Evolutionary conservation across 2,113 vertebrate species (phyloP).

Genomic region (Petrocephalus microphthalmus): DNA sequence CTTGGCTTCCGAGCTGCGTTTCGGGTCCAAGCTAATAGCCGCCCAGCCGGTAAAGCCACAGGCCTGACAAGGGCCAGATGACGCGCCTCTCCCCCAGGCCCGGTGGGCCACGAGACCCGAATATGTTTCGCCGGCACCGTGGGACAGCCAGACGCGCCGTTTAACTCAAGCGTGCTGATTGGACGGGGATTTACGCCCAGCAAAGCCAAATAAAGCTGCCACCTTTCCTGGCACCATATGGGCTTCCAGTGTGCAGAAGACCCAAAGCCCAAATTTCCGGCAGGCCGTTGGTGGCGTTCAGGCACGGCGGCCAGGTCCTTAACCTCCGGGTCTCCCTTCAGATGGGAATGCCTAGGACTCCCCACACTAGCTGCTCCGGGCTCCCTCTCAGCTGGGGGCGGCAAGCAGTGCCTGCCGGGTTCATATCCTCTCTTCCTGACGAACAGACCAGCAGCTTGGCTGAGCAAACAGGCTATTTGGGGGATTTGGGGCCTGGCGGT

Average conservation of each 20-base stretch:
- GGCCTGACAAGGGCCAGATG: slow-evolving; percentile 73
- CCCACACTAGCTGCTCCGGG: slow-evolving; percentile 34
- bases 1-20: slow-evolving; percentile 52
- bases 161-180: slow-evolving; percentile 73
- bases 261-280: slow-evolving; percentile 51
- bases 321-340: not conserved
- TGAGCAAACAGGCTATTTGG: not conserved
- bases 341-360: slow-evolving; percentile 14
- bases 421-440: not conserved
- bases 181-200: slow-evolving; percentile 85
- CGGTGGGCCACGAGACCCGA: not conserved
- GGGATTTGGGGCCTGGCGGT: not conserved
- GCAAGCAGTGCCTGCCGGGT: not conserved
- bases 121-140: slow-evolving; percentile 66
- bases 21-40: slow-evolving; percentile 44
- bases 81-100: slow-evolving; percentile 46
- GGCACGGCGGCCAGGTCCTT: not conserved
- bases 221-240: slow-evolving; percentile 59
- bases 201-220: slow-evolving; percentile 56
- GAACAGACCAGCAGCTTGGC: not conserved
- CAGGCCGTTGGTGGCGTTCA: slow-evolving; percentile 48
- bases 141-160: slow-evolving; percentile 67
- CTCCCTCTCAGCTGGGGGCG: slow-evolving; percentile 40
- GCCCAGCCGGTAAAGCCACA: slow-evolving; percentile 57
- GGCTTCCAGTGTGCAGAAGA: slow-evolving; percentile 62